Percentiles rank a stretch among this genome's conserved stretches.
Evolutionary conservation across 2,113 vertebrate species (phyloP).

Genomic region (Balaenoptera acutorostrata): DNA sequence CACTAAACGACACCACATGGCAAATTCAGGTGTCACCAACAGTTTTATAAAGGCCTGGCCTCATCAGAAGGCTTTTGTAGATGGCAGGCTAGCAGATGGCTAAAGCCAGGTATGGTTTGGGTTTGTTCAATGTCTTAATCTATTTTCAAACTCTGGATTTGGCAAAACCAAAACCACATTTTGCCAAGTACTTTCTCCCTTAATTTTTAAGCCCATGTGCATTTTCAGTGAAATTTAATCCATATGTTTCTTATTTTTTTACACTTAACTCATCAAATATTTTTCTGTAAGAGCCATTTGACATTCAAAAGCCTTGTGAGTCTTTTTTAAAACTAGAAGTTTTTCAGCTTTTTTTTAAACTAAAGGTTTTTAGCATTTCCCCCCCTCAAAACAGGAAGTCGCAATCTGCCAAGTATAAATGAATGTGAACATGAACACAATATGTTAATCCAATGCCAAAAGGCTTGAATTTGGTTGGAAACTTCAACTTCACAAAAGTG

Average conservation of each 20-base stretch:
- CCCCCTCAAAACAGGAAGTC: conserved; percentile 47
- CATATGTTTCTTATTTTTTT: conserved; percentile 72
- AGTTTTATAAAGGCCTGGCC: neutral
- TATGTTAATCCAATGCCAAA: conserved; percentile 8
- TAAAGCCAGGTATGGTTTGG: conserved; percentile 32
- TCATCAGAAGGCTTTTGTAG: neutral
- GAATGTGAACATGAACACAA: conserved; percentile 8
- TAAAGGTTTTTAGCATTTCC: neutral
- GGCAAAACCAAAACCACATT: conserved; percentile 65
- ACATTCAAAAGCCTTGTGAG: conserved; percentile 57
- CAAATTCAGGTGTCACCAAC: neutral
- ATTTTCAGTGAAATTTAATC: conserved; percentile 70
- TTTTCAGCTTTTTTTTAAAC: neutral
- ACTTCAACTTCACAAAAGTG: neutral
- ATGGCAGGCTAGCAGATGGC: neutral
- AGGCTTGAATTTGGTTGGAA: conserved; percentile 40
- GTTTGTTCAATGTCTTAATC: conserved; percentile 63
- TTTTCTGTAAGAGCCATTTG: conserved; percentile 61
- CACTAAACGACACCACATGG: neutral
- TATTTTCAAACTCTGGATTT: conserved; percentile 61
- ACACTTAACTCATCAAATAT: conserved; percentile 72
- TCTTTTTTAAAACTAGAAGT: conserved; percentile 22
- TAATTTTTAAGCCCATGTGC: conserved; percentile 64
- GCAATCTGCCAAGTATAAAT: conserved; percentile 5
- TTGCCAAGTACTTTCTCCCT: conserved; percentile 62